Conservation (phyloP, 37 sponge, comb jelly and placozoan species). For the Chondrosia reniformis region DNA sequence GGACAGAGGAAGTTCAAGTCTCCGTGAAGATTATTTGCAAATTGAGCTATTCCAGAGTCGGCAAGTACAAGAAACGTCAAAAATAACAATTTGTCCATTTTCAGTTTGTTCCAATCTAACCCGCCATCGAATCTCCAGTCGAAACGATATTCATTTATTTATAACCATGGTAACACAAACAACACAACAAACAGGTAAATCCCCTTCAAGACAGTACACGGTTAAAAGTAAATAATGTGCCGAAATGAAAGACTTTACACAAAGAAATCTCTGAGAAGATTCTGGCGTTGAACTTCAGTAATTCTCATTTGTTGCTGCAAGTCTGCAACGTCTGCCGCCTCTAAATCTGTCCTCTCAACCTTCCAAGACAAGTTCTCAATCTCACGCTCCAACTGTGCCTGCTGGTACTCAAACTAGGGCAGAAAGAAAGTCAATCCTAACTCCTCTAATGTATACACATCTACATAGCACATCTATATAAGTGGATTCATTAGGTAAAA, state of each 20-base stretch:
- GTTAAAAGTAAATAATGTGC: too few species aligned
- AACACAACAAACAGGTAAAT: not conserved
- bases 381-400: slow-evolving; percentile 85
- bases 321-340: slow-evolving; percentile 54
- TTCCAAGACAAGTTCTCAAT: slow-evolving; percentile 94
- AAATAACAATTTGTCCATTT: too few species aligned
- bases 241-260: not conserved
- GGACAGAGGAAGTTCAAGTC: slow-evolving; percentile 47
- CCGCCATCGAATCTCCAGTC: too few species aligned
- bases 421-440: not conserved
- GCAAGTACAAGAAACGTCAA: too few species aligned
- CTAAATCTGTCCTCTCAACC: slow-evolving; percentile 58
- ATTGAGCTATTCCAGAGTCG: too few species aligned
- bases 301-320: slow-evolving; percentile 66
- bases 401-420: slow-evolving; percentile 89
- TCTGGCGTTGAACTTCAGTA: slow-evolving; percentile 63
- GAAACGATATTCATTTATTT: not conserved
- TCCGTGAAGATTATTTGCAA: slow-evolving; percentile 26
- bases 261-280: slow-evolving; percentile 64
- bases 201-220: too few species aligned
- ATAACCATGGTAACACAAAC: not conserved
- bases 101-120: too few species aligned
- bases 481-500: not conserved
- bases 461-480: not conserved
- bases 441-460: not conserved